Base-by-base conservation (phyloP, 1,140 invertebrate genomes). In the Trinorchestia longiramus region DNA sequence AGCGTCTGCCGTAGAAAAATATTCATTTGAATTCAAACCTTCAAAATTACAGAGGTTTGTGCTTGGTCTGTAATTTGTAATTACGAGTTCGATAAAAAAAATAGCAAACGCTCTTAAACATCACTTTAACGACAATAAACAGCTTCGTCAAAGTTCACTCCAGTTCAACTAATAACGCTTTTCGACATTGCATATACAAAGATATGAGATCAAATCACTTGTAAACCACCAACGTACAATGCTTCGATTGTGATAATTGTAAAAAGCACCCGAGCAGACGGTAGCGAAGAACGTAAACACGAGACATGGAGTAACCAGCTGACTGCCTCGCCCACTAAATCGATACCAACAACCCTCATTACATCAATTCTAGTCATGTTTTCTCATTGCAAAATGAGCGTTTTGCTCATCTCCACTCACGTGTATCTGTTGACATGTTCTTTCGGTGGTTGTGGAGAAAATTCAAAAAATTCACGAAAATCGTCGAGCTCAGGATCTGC, bases 401-500 rank as follows among this genome's bases (percentile, higher is more conserved):
- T 44, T 77, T 28, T 77, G 62, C 44, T 45, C 40, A 45, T 43
- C 92, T 45, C 43, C 88, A 94, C 92, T 94, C 92, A 94, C 92
- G 92, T 94, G 92, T 94, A 94, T 94, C 92, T 94, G 92, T 94
- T 94, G 92, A 94, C 92, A 94, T 94, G 92, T 47, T 94, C 92
- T 94, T 94, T 94, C 40, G 92, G 92, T 28, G 92, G 92, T 11
- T 94, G 92, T 43, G 92, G 92, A 45, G 92, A 94, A 94, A 94
- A 94, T 47, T 94, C 92, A 44, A 94, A 94, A 94, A 94, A 94
- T 94, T 94, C 92, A 94, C 92, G 92, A 44, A 94, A 94, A 47
- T 94, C 92, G 92, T 94, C 92, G 4, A 94, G 92, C 92, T 94
- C 92, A 0, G 92, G 92, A 94, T 94, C 92, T 94, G 92, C 92